Evolutionary conservation across 1,140 invertebrate species (phyloP).

Genomic region (Pogonus chalceus): DNA sequence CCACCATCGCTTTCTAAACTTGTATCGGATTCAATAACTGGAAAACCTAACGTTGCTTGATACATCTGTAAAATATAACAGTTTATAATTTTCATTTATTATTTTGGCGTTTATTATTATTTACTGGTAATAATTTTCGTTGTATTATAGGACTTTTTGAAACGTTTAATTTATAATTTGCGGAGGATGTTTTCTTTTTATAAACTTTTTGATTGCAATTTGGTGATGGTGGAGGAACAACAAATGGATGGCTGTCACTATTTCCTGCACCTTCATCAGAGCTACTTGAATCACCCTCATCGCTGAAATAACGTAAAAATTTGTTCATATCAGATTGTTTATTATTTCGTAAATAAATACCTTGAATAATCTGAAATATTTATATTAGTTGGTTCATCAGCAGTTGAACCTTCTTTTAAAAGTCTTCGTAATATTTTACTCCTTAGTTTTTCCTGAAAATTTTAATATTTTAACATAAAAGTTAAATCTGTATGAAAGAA

Average conservation of each 20-base stretch:
- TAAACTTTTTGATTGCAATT: constrained; percentile 20
- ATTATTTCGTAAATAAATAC: constrained; percentile 35
- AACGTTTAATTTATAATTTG: constrained; percentile 21
- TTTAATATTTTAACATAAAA: constrained; percentile 6
- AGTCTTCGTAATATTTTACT: constrained; percentile 69
- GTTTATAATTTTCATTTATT: not conserved
- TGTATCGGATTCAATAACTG: constrained; percentile 20
- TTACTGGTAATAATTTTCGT: constrained; percentile 26
- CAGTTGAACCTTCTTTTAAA: constrained; percentile 72
- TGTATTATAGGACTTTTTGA: constrained; percentile 17
- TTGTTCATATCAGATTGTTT: constrained; percentile 6
- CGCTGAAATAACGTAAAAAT: constrained; percentile 40
- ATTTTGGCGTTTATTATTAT: not conserved
- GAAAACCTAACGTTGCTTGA: constrained; percentile 27
- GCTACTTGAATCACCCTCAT: constrained; percentile 64
- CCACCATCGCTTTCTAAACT: constrained; percentile 20
- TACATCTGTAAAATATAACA: constrained; percentile 23
- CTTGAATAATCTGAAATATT: constrained; percentile 76
- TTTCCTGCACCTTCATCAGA: constrained; percentile 35
- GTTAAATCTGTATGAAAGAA: not conserved
- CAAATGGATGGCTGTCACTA: constrained; percentile 23
- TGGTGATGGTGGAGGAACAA: constrained; percentile 48
- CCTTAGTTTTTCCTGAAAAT: constrained; percentile 57
- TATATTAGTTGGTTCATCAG: constrained; percentile 78
- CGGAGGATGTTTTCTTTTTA: constrained; percentile 13